A percentile compares a stretch with the other conserved stretches of the same genome.
phyloP scores from a whole-genome alignment of 2,888 invertebrate genomes.

The Callinectes sapidus region DNA sequence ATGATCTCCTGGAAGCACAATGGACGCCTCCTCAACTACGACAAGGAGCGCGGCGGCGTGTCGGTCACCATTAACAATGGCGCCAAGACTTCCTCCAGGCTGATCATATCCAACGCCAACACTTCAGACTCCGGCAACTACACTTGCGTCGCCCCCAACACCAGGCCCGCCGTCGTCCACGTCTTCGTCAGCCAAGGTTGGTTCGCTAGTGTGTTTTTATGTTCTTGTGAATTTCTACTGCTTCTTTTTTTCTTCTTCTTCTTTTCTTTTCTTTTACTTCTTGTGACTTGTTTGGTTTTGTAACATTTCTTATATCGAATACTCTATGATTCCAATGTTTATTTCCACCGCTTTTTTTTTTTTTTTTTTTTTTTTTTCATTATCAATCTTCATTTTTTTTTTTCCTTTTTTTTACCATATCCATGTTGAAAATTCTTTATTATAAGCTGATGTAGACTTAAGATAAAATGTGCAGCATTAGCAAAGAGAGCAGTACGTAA shows the following conservation, averaged over 20 bases:
- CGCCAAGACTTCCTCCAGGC: slow-evolving; percentile 86
- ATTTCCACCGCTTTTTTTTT: too few relatives aligned
- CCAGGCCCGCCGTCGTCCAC: slow-evolving; percentile 91
- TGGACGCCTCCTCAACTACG: slow-evolving; percentile 95
- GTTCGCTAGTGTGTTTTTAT: slow-evolving; percentile 73
- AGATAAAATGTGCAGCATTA: too few relatives aligned
- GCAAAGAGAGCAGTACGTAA: too few relatives aligned
- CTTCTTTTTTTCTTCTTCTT: background rate
- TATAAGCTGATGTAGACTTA: too few relatives aligned
- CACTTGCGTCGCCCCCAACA: slow-evolving; percentile 82
- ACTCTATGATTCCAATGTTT: too few relatives aligned
- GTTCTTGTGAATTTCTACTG: too few relatives aligned
- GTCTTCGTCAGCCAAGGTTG: slow-evolving; percentile 94
- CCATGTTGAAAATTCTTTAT: too few relatives aligned
- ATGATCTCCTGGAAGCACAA: slow-evolving; percentile 98
- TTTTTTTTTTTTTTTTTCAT: background rate
- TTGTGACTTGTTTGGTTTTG: too few relatives aligned
- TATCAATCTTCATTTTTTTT: too few relatives aligned
- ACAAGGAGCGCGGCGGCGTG: slow-evolving; percentile 84
- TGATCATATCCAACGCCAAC: slow-evolving; percentile 88
- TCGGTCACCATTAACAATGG: slow-evolving; percentile 87
- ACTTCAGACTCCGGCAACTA: slow-evolving; percentile 81
- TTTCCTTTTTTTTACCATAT: background rate
- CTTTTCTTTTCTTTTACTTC: background rate
- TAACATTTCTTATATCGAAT: too few relatives aligned